Evolutionary conservation across 2,797 vertebrate genomes (phyloP).

Genomic region (Tenualosa ilisha): DNA sequence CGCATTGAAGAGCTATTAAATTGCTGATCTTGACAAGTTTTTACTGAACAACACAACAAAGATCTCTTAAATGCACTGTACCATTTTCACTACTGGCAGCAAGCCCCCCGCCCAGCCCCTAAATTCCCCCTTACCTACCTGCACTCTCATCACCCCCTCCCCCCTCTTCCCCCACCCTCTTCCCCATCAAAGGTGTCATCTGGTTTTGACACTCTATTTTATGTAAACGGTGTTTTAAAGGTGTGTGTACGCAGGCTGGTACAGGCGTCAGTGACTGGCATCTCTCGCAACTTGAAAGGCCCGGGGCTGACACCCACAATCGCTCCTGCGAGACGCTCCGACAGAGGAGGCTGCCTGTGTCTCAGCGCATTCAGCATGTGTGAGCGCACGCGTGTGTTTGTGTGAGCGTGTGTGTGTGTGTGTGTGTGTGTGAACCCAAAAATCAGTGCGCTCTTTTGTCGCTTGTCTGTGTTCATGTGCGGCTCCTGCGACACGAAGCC

Average conservation of each 20-base stretch:
- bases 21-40: constrained; percentile 79
- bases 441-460: constrained; percentile 12
- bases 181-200: constrained; percentile 75
- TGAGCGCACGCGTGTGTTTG: too few species aligned
- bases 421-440: background rate
- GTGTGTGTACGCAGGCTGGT: constrained; percentile 54
- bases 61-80: constrained; percentile 73
- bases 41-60: constrained; percentile 74
- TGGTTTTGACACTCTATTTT: constrained; percentile 77
- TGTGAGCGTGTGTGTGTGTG: constrained; percentile 22
- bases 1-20: constrained; percentile 69
- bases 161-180: constrained; percentile 51
- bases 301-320: constrained; percentile 73
- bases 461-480: constrained; percentile 14
- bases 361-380: constrained; percentile 44
- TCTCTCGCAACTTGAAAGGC: constrained; percentile 70
- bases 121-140: background rate
- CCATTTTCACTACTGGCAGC: constrained; percentile 64
- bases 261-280: constrained; percentile 65
- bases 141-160: background rate
- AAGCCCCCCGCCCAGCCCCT: constrained; percentile 36
- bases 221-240: constrained; percentile 75
- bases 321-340: constrained; percentile 73
- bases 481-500: background rate
- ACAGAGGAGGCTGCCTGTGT: constrained; percentile 54